These are phyloP conservation scores for Orthonyx spaldingii DNA, from an alignment of 2,113 vertebrate species.

Conservation along the genomic window DNA sequence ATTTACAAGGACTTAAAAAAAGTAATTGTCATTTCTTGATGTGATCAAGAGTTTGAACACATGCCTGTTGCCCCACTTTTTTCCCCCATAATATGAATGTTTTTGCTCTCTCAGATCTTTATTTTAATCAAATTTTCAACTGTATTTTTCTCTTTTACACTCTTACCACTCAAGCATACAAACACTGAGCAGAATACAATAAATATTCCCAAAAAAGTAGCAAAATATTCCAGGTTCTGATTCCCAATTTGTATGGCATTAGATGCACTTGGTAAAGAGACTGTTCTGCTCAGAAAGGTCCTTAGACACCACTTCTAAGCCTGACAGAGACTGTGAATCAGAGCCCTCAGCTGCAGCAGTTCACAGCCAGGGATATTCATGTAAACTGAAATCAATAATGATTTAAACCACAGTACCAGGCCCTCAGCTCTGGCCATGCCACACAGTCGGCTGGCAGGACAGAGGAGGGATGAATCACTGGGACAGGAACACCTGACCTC, in stretches of 20 bases:
- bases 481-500: neutral
- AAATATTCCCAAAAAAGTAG: neutral
- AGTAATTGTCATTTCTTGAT: neutral
- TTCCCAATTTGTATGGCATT: neutral
- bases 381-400: conserved; percentile 56
- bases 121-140: neutral
- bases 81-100: neutral
- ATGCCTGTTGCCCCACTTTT: fast-evolving
- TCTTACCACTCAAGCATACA: neutral
- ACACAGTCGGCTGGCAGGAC: neutral
- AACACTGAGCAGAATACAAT: neutral
- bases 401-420: neutral
- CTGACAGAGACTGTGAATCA: conserved; percentile 12
- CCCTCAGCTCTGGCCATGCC: conserved; percentile 1
- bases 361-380: neutral
- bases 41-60: neutral
- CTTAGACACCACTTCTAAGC: neutral
- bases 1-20: neutral
- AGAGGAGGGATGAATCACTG: conserved; percentile 12
- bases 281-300: neutral
- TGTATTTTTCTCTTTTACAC: neutral
- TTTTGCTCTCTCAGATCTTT: neutral
- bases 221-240: neutral
- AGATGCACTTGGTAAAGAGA: neutral
- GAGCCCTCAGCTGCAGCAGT: neutral